Evolutionary conservation across 1,140 invertebrate species (phyloP), one percentile per base, ranked within the genome.

Genomic region (Lepidostoma basale): DNA sequence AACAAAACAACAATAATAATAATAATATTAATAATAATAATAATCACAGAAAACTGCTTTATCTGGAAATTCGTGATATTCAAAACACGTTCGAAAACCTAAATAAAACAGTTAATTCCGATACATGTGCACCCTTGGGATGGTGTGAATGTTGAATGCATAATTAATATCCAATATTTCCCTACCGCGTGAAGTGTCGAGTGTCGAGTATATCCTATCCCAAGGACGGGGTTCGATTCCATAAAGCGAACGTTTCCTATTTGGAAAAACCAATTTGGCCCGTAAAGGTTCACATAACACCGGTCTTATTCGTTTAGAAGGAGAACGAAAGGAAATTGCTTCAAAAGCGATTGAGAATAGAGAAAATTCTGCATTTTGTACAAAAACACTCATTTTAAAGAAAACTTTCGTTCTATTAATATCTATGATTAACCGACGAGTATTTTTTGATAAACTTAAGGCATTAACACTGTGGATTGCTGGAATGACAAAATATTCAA

Each of bases 211-310:
- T 12, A 33, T 36, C 30, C 28, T 18, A 22, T 16, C 30, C 59
- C 23, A 26, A 40, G 49, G 49, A 40, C 20, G 23, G n/a, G 3
- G 62, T 72, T 72, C 62, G 56, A 68, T 72, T 58, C 62, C 54
- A 12, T 36, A 58, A 60, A 59, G 36, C 26, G 63, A 44, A 28
- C 39, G 26, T 69, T 64, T 67, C 59, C 67, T 54, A 67, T 73
- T 67, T 64, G 64, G 20, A 67, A 62, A 72, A 73, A 69, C 71
- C 71, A 73, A 73, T 73, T 73, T 73, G 67, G 69, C 67, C 64
- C 56, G 59, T 73, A 73, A 69, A 73, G 71, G 71, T 73, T 33
- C 42, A 49, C 59, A 69, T 69, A 60, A 73, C 47, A 69, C 26
- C 30, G 28, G 42, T 73, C 47, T 68, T 58, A 65, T 72, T 72